Evolutionary conservation across 2,888 invertebrate genomes (phyloP).

Genomic region (Neoitamus cyanurus): DNA sequence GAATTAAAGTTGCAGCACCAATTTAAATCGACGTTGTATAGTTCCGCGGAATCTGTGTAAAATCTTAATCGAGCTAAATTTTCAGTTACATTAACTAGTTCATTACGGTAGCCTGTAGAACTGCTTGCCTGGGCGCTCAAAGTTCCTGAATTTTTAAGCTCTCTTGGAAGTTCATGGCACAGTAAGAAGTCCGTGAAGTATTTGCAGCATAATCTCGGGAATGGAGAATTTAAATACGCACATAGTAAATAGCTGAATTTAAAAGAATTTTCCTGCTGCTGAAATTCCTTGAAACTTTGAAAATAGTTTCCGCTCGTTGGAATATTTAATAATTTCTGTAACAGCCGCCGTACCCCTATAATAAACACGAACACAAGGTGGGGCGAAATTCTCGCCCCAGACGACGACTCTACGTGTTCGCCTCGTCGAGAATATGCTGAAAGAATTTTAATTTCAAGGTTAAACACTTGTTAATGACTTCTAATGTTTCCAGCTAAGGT

Average conservation of each 20-base stretch:
- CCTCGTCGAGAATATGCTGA: not conserved
- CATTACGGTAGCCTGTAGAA: not conserved
- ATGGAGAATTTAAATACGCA: not conserved
- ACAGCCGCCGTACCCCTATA: not conserved
- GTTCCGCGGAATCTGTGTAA: not conserved
- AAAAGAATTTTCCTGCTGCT: not conserved
- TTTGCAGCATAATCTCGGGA: not conserved
- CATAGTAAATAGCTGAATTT: not conserved
- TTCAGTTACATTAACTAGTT: not conserved
- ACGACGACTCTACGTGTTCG: not conserved
- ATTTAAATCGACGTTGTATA: not conserved
- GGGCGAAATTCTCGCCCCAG: not conserved
- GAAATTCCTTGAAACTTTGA: constrained; percentile 4
- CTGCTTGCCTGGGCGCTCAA: not conserved
- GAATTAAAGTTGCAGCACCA: not conserved
- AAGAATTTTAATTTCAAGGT: constrained; percentile 36
- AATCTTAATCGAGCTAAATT: not conserved
- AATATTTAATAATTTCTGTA: not conserved
- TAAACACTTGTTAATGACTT: constrained; percentile 38
- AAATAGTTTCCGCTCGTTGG: not conserved
- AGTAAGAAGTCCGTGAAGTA: not conserved
- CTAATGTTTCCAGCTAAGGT: constrained; percentile 9
- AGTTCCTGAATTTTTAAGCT: not conserved
- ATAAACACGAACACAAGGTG: not conserved
- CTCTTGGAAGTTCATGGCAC: not conserved